Conservation (phyloP, 2,888 invertebrate genomes). For the Drosophila acutilabella region DNA sequence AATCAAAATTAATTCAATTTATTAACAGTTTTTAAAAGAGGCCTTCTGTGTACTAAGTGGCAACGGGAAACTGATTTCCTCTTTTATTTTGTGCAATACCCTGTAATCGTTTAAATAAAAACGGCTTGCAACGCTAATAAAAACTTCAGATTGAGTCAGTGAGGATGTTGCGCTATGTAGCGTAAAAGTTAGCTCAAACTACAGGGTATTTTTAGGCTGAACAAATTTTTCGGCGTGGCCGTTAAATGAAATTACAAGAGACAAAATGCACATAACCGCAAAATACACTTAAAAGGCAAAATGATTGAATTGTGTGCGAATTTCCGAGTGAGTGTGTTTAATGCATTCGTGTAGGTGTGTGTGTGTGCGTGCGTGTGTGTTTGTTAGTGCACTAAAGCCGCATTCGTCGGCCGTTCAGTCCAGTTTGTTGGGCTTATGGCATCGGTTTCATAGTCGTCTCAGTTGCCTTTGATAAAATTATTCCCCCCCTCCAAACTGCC, state of each 20-base stretch:
- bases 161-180: not conserved
- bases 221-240: not conserved
- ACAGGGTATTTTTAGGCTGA: not conserved
- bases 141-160: not conserved
- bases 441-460: conserved; percentile 46
- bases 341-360: conserved; percentile 11
- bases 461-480: conserved; percentile 73
- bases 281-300: conserved; percentile 78
- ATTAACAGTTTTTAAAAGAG: conserved; percentile 52
- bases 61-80: conserved; percentile 43
- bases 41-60: conserved; percentile 68
- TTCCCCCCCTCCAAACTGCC: conserved; percentile 39
- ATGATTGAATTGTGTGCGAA: conserved; percentile 73
- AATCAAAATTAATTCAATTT: conserved; percentile 67
- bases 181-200: not conserved
- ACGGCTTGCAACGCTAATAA: no score
- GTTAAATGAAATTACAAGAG: conserved; percentile 74
- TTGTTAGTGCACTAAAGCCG: conserved; percentile 35
- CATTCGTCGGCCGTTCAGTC: conserved; percentile 40
- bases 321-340: conserved; percentile 22
- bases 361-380: conserved; percentile 12
- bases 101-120: not conserved
- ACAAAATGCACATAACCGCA: conserved; percentile 77
- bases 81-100: conserved; percentile 13
- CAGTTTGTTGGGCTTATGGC: conserved; percentile 53